A percentile compares a stretch with the other conserved stretches of the same genome.
Evolutionary conservation across 2,888 invertebrate species (phyloP).

Genomic region (Formica aserva): DNA sequence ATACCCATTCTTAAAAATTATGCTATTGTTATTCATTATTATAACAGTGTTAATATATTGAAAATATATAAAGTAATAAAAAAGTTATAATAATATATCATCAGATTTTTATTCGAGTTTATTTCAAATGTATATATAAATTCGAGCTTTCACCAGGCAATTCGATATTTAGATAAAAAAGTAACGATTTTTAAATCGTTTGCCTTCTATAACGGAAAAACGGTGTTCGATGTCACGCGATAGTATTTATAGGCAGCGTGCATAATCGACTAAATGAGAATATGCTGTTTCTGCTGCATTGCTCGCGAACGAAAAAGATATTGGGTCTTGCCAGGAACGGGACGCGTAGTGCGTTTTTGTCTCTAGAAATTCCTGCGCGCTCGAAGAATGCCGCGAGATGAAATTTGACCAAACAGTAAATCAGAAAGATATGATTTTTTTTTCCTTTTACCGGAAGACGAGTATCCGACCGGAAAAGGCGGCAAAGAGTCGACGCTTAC

Average conservation of each 20-base stretch:
- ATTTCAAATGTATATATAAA: constrained; percentile 7
- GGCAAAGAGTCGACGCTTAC: constrained; percentile 69
- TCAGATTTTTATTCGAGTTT: neutral
- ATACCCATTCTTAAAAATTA: neutral
- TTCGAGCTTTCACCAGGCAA: neutral
- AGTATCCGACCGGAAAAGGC: constrained; percentile 74
- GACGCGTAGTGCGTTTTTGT: constrained; percentile 52
- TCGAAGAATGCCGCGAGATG: constrained; percentile 46
- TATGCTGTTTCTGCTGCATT: constrained; percentile 41
- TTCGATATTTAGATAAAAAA: constrained; percentile 26
- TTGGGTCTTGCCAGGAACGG: constrained; percentile 59
- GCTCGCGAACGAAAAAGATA: constrained; percentile 57
- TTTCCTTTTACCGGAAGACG: constrained; percentile 69
- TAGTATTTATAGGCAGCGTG: constrained; percentile 34
- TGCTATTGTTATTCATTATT: neutral
- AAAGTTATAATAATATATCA: too few relatives aligned
- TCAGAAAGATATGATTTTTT: constrained; percentile 77
- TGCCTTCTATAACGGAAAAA: constrained; percentile 9
- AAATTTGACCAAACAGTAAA: constrained; percentile 74
- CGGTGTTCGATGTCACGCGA: constrained; percentile 16
- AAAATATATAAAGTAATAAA: too few relatives aligned
- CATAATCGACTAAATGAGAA: constrained; percentile 59
- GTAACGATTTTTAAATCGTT: constrained; percentile 8
- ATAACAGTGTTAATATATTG: neutral
- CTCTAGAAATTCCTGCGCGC: constrained; percentile 60